Conservation (phyloP, 2,888 invertebrate genomes). For the Corbicula japonica region DNA sequence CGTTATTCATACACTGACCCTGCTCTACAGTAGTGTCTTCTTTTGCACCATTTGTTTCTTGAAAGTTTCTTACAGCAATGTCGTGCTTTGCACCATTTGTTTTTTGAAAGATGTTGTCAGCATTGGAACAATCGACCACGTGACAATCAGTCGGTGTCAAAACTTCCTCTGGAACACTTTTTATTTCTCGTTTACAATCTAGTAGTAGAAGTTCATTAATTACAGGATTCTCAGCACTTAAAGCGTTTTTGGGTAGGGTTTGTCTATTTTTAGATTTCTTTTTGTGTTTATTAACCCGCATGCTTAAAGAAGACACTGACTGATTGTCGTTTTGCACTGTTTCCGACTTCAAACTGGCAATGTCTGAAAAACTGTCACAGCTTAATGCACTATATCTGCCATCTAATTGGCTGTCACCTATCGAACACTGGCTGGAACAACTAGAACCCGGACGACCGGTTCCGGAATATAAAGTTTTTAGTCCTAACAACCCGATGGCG, state of each 20-base stretch:
- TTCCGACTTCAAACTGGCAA: slow-evolving; percentile 30
- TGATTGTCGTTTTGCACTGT: slow-evolving; percentile 38
- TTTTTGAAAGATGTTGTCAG: too few relatives aligned
- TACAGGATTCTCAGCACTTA: too few relatives aligned
- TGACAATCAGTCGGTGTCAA: slow-evolving; percentile 31
- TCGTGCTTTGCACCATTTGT: too few relatives aligned
- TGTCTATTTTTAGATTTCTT: neutral
- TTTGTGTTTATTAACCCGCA: neutral
- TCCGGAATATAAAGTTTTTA: slow-evolving; percentile 18
- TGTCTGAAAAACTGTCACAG: slow-evolving; percentile 25
- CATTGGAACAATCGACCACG: neutral
- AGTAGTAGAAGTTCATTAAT: slow-evolving; percentile 6
- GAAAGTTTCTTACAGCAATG: too few relatives aligned
- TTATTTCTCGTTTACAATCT: slow-evolving; percentile 38
- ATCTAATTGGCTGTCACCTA: slow-evolving; percentile 31
- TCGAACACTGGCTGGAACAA: slow-evolving; percentile 56
- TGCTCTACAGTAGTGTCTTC: too few relatives aligned
- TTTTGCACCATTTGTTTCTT: too few relatives aligned
- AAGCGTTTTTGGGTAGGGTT: too few relatives aligned
- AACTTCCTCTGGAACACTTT: slow-evolving; percentile 58
- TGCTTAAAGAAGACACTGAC: slow-evolving; percentile 47
- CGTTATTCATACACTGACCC: too few relatives aligned
- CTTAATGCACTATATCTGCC: slow-evolving; percentile 17
- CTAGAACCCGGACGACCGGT: slow-evolving; percentile 51
- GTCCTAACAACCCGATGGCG: slow-evolving; percentile 2